These are phyloP conservation scores for Pollenia angustigena DNA, from an alignment of 2,888 invertebrate species.

Conservation along the genomic window DNA sequence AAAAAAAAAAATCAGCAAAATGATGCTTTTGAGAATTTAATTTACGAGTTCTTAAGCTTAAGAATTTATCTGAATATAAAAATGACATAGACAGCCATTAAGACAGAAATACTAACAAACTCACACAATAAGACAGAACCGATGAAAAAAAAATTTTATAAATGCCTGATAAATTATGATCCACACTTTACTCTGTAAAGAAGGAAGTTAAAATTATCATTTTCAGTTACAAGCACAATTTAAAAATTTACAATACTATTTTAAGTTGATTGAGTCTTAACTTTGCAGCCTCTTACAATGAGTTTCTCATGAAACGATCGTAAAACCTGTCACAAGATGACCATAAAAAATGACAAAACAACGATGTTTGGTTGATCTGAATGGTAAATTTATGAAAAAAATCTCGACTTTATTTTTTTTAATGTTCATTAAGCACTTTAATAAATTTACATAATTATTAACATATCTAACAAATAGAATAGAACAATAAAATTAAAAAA, in stretches of 20 bases:
- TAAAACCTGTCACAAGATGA: constrained; percentile 15
- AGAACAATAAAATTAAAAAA: too few relatives aligned
- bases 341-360: constrained; percentile 40
- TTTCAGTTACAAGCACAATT: constrained; percentile 16
- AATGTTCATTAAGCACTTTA: not conserved
- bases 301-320: not conserved
- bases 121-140: constrained; percentile 5
- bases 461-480: not conserved
- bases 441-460: constrained; percentile 2
- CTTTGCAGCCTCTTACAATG: not conserved
- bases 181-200: constrained; percentile 39
- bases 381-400: too few relatives aligned
- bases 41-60: constrained; percentile 68
- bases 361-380: not conserved
- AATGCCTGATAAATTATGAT: constrained; percentile 60
- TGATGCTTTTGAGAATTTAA: constrained; percentile 69
- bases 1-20: constrained; percentile 24
- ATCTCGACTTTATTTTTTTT: not conserved
- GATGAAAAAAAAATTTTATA: constrained; percentile 2
- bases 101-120: constrained; percentile 19
- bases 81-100: constrained; percentile 38
- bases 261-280: constrained; percentile 40
- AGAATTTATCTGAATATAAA: constrained; percentile 59
- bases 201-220: constrained; percentile 28
- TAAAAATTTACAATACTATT: constrained; percentile 39